Evolutionary conservation across 1,140 invertebrate genomes (phyloP).

Genomic region (Gryon sp.): DNA sequence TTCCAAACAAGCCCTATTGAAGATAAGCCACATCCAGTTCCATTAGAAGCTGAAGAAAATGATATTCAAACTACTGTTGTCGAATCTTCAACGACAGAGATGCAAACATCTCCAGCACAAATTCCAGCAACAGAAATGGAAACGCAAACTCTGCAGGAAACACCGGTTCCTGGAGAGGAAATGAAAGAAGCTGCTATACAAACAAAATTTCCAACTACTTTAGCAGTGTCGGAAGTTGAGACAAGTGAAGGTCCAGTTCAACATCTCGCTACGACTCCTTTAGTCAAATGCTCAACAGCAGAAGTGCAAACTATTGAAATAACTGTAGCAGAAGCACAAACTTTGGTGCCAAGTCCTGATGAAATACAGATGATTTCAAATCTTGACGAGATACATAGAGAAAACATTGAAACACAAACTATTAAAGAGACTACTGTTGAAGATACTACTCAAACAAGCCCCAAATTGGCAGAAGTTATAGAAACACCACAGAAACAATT

Average conservation of each 20-base stretch:
- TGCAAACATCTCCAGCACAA: constrained; percentile 54
- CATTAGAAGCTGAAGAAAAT: constrained; percentile 58
- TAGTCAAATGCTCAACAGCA: background rate
- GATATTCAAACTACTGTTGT: constrained; percentile 66
- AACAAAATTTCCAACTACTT: constrained; percentile 56
- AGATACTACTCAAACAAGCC: constrained; percentile 70
- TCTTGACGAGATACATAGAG: constrained; percentile 45
- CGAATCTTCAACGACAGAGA: constrained; percentile 42
- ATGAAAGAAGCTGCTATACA: constrained; percentile 67
- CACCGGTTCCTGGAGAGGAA: constrained; percentile 63
- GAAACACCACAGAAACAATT: too few species aligned
- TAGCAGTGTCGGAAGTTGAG: constrained; percentile 43
- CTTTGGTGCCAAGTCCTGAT: constrained; percentile 13
- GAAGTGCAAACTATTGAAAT: constrained; percentile 57
- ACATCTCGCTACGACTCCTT: background rate
- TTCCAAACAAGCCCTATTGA: constrained; percentile 68
- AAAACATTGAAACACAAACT: constrained; percentile 71
- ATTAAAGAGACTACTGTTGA: constrained; percentile 57
- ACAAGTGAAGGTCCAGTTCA: constrained; percentile 4
- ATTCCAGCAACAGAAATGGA: constrained; percentile 60
- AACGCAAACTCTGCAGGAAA: constrained; percentile 67
- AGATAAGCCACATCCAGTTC: constrained; percentile 41
- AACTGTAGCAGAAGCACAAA: constrained; percentile 48
- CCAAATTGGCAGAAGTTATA: constrained; percentile 38
- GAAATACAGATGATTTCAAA: constrained; percentile 62